Evolutionary conservation across 2,113 vertebrate species (phyloP), one percentile per base, ranked within the genome.

Genomic region (Epinephelus cyanopodus): DNA sequence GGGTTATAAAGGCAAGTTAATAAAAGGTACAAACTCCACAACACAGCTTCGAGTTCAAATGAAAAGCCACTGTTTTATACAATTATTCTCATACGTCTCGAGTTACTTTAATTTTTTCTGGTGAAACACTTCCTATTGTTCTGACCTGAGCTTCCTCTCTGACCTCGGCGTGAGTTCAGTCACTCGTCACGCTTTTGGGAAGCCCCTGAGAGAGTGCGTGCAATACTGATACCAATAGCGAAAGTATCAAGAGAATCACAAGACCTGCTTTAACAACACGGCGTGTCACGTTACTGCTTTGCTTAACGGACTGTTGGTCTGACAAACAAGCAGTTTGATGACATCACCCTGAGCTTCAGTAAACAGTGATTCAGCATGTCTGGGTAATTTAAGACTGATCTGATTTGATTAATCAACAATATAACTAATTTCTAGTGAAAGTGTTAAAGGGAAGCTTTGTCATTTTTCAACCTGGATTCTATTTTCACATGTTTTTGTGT

Each of bases 11-110:
- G 25, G 76, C 13, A 6, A 0, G 27, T 23, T 50, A 4, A 57
- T 70, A 57, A 54, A 60, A 54, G 66, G 47, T 45, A 19, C 72
- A 37, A 80, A 69, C 65, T 82, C 33, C 45, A 15, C 1, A 0
- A 45, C 9, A 4, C 12, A 13, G 4, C 7, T n/a, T 77, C 6
- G 18, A 21, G 25, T 15, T 23, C 45, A 75, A 47, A 11, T 0
- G 18, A 29, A 53, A 76, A 29, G 2, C 1, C n/a, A n/a, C 6
- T 1, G 37, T 42, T 25, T 42, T 4, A 39, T 25, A 15, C 7
- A n/a, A 1, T 10, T 1, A 23, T 42, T 2, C 48, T 21, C 47
- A 7, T 23, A 19, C 21, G 18, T 23, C 4, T 6, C 19, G 4
- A 21, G 8, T 6, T 13, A 17, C 54, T 42, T 67, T 8, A 4